Evolutionary conservation across 2,888 invertebrate genomes (phyloP).

Genomic region (Bibio marci): DNA sequence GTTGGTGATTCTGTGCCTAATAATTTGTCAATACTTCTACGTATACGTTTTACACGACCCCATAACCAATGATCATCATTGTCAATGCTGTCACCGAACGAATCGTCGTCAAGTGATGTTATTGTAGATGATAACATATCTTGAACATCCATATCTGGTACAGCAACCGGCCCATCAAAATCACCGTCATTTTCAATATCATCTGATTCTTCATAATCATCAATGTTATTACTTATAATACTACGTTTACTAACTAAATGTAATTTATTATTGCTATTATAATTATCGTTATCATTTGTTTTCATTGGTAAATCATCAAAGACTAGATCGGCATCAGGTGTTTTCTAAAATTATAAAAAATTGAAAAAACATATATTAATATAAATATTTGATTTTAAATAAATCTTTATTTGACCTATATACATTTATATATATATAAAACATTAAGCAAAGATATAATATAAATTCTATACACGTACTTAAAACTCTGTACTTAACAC

Average conservation of each 20-base stretch:
- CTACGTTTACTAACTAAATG: constrained; percentile 4
- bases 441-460: too few relatives aligned
- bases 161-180: background rate
- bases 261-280: background rate
- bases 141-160: background rate
- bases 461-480: too few relatives aligned
- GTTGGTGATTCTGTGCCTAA: background rate
- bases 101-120: background rate
- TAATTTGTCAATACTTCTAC: background rate
- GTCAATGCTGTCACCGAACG: too few relatives aligned
- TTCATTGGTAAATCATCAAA: constrained; percentile 15
- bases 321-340: constrained; percentile 14
- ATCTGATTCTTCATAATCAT: background rate
- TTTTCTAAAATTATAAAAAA: constrained; percentile 7
- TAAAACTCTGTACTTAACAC: too few relatives aligned
- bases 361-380: too few relatives aligned
- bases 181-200: background rate
- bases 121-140: background rate
- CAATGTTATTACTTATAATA: background rate
- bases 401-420: too few relatives aligned
- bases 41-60: constrained; percentile 1
- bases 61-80: constrained; percentile 4
- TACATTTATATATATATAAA: too few relatives aligned
- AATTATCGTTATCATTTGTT: constrained; percentile 3
- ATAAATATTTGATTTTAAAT: too few relatives aligned